A percentile compares a stretch with the other conserved stretches of the same genome.
These are phyloP conservation scores for Pheosia gnoma DNA, from an alignment of 2,888 invertebrate genomes.

Conservation along the genomic window DNA sequence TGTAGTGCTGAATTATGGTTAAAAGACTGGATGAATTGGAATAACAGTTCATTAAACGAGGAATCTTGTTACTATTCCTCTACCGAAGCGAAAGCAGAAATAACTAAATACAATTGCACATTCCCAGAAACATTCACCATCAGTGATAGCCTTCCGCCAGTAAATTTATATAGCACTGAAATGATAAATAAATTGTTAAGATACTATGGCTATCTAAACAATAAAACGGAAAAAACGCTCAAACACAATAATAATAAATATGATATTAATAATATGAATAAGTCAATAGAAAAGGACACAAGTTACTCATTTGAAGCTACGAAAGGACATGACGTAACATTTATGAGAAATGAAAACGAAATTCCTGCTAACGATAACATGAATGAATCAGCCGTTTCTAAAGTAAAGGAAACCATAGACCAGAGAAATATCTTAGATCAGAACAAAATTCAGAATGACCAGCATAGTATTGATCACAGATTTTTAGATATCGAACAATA, in stretches of 20 bases:
- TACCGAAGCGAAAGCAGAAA: constrained; percentile 70
- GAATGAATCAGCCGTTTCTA: constrained; percentile 59
- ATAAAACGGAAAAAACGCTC: constrained; percentile 69
- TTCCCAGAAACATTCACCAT: constrained; percentile 80
- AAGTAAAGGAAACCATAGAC: constrained; percentile 54
- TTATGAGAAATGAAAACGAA: constrained; percentile 53
- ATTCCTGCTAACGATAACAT: constrained; percentile 53
- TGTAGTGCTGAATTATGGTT: constrained; percentile 88
- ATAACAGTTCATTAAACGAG: constrained; percentile 63
- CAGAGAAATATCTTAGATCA: constrained; percentile 60
- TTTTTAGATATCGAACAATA: constrained; percentile 59
- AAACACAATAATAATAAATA: constrained; percentile 53
- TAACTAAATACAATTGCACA: constrained; percentile 77
- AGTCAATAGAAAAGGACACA: constrained; percentile 31
- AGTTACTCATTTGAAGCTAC: constrained; percentile 30
- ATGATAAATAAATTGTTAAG: constrained; percentile 79
- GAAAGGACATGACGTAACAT: constrained; percentile 41
- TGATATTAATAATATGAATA: constrained; percentile 33
- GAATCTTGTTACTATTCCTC: constrained; percentile 79
- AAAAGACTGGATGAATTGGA: constrained; percentile 86
- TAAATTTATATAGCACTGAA: constrained; percentile 79
- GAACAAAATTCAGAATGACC: constrained; percentile 66
- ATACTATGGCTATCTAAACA: constrained; percentile 76
- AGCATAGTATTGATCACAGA: constrained; percentile 62
- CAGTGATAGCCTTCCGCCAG: constrained; percentile 77